Percentiles rank a stretch among this genome's conserved stretches.
Evolutionary conservation across 2,797 vertebrate species (phyloP).

Genomic region (Pseudocheirus occidentalis): DNA sequence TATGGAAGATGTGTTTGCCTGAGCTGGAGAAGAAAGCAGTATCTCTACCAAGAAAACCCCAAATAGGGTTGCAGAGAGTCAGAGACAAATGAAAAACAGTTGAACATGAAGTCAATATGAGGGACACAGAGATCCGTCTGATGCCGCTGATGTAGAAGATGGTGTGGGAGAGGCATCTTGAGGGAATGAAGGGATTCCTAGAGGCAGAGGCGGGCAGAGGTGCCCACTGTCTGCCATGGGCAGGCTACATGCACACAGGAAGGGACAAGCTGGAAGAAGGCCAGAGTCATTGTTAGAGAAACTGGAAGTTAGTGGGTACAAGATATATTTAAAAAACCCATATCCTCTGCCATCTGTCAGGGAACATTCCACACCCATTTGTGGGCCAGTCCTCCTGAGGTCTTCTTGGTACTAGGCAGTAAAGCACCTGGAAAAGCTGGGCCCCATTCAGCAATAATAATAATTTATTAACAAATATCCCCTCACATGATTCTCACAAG

Average conservation of each 20-base stretch:
- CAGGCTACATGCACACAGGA: not conserved
- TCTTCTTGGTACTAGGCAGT: not conserved
- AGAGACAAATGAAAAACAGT: not conserved
- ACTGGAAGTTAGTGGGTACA: not conserved
- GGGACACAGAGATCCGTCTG: not conserved
- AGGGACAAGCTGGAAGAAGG: not conserved
- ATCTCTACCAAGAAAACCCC: not conserved
- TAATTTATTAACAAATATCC: not conserved
- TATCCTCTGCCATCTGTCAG: not conserved
- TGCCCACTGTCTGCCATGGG: not conserved
- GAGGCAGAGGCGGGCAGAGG: not conserved
- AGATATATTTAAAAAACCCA: not conserved
- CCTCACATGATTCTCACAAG: not conserved
- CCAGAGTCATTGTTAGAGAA: not conserved
- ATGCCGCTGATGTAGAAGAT: not conserved
- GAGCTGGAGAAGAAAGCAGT: not conserved
- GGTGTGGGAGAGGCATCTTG: not conserved
- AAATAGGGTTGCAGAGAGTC: not conserved
- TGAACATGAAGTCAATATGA: not conserved
- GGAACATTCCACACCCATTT: not conserved
- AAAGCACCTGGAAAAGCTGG: not conserved
- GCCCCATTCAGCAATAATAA: not conserved
- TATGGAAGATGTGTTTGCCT: not conserved
- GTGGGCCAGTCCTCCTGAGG: not conserved
- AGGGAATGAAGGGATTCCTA: not conserved